Evolutionary conservation across 2,888 invertebrate genomes (phyloP).

Genomic region (Apodemia mormo): DNA sequence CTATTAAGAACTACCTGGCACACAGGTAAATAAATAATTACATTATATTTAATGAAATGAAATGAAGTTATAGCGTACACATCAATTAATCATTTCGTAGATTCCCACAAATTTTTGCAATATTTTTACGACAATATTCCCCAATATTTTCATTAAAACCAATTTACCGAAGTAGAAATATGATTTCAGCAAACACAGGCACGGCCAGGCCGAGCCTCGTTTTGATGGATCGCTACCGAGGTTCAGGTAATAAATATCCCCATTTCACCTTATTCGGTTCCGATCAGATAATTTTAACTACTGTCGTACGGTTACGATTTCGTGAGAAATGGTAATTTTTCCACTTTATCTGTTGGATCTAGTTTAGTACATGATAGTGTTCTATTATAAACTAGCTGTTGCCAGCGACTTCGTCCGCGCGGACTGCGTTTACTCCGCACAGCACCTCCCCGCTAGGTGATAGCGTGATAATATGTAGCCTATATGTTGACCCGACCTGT

Average conservation of each 20-base stretch:
- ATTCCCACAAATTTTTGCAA: neutral
- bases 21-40: too few species aligned
- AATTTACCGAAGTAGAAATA: conserved; percentile 7
- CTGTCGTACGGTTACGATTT: neutral
- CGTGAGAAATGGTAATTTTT: conserved; percentile 8
- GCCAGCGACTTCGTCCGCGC: too few species aligned
- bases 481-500: too few species aligned
- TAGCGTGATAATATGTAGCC: too few species aligned
- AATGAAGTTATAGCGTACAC: neutral
- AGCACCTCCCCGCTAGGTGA: too few species aligned
- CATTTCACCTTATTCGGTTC: neutral
- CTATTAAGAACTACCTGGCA: too few species aligned
- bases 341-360: neutral
- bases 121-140: too few species aligned
- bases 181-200: conserved; percentile 6
- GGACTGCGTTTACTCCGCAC: too few species aligned
- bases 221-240: conserved; percentile 3
- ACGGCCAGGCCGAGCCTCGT: neutral
- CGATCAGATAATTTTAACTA: conserved; percentile 12
- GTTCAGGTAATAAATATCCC: conserved; percentile 6
- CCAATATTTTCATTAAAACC: neutral
- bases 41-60: too few species aligned
- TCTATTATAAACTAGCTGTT: neutral
- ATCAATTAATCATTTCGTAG: too few species aligned
- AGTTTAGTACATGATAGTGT: neutral